Evolutionary conservation across 2,888 invertebrate species (phyloP).

Genomic region (Zaprionus obscuricornis): DNA sequence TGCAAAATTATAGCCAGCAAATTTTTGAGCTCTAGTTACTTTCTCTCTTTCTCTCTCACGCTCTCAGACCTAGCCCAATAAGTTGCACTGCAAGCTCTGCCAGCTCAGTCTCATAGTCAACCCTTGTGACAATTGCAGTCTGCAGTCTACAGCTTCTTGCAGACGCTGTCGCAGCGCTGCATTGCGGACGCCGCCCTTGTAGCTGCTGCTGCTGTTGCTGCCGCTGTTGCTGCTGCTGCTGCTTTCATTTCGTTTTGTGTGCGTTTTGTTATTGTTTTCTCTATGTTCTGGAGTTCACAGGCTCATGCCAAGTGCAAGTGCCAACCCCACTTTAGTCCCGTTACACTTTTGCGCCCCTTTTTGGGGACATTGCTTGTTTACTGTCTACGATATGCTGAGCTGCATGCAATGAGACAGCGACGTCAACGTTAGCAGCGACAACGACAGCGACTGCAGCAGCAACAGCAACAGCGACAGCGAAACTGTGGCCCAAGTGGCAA

Average conservation of each 20-base stretch:
- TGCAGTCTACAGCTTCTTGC: too few relatives aligned
- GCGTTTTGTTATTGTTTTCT: slow-evolving; percentile 52
- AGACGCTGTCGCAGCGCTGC: too few relatives aligned
- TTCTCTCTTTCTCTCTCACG: too few relatives aligned
- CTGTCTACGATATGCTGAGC: slow-evolving; percentile 50
- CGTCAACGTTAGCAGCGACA: slow-evolving; percentile 22
- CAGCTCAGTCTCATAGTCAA: too few relatives aligned
- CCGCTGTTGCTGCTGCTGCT: slow-evolving; percentile 40
- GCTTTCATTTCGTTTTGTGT: slow-evolving; percentile 25
- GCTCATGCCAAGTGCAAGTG: slow-evolving; percentile 74
- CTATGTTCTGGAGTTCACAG: slow-evolving; percentile 58
- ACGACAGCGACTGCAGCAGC: slow-evolving; percentile 28
- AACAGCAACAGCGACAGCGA: slow-evolving; percentile 24
- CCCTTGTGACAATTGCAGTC: too few relatives aligned
- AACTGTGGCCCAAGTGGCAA: slow-evolving; percentile 39
- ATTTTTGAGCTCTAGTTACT: too few relatives aligned
- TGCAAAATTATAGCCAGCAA: too few relatives aligned
- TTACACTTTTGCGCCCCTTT: not conserved
- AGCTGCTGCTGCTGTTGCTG: slow-evolving; percentile 19
- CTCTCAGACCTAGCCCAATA: too few relatives aligned
- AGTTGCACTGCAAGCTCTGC: too few relatives aligned
- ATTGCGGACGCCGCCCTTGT: slow-evolving; percentile 40
- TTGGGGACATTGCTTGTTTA: slow-evolving; percentile 51
- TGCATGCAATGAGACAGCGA: slow-evolving; percentile 34
- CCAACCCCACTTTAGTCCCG: slow-evolving; percentile 45